Base-by-base conservation (phyloP, 2,888 invertebrate genomes). In the Heliconius cydno region DNA sequence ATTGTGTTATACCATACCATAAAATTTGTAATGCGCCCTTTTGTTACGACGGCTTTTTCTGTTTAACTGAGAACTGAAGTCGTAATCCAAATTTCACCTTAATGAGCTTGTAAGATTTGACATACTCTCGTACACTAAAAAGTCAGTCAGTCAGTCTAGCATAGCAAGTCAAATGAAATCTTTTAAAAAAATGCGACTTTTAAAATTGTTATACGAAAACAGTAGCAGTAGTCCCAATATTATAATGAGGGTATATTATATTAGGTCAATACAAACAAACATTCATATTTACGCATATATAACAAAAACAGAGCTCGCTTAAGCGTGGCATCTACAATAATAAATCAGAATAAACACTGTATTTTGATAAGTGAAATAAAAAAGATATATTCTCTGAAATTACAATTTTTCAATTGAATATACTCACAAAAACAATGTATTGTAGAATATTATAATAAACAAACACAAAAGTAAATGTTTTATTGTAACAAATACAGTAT, bases 401-500 rank as follows among this genome's bases (percentile, higher is more conserved):
- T 60, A 60, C 60, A 34, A 34, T 34, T 34, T 67, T 34, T 34
- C 67, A 67, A 30, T 67, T 34, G 22, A 22, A 52, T 52, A 22
- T 52, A 67, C n/a, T 9, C n/a, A 22, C 60, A 60, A 10, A 60
- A n/a, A 60, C n/a, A n/a, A 60, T 60, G n/a, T n/a, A 60, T 60
- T 60, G 60, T 30, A 72, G 52, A 66, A 72, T 60, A 72, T 65
- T 63, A 30, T 13, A 65, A 34, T 73, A 57, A 72, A 78, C 15
- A 30, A 12, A 65, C 7, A 73, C 6, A 73, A 25, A 57, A 19
- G 67, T 22, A 57, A 15, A 74, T 67, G 5, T n/a, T 65, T 67
- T 78, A 67, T 60, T 60, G 66, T n/a, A 63, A 46, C 9, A 74
- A 63, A 65, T 28, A 22, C 28, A 57, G 19, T 74, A 68, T 75